These are phyloP conservation scores for Channa maculata DNA, from an alignment of 2,113 vertebrate genomes.

Conservation along the genomic window DNA sequence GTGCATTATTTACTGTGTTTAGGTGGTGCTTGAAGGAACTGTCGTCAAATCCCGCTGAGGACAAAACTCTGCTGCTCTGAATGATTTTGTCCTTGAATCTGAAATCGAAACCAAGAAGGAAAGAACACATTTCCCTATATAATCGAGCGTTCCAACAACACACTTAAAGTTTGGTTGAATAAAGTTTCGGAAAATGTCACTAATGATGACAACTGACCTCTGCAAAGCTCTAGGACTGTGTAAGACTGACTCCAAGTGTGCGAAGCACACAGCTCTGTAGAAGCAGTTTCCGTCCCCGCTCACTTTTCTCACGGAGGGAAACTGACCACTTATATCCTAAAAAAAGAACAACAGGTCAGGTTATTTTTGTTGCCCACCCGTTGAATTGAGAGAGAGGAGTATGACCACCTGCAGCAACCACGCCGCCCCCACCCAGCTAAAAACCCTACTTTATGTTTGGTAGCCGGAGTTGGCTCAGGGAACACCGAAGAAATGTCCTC, in stretches of 20 bases:
- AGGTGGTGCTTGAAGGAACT: slow-evolving; percentile 80
- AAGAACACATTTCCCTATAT: not conserved
- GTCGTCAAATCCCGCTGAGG: slow-evolving; percentile 79
- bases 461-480: slow-evolving; percentile 72
- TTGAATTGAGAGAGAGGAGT: not conserved
- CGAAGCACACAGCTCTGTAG: slow-evolving; percentile 87
- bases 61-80: slow-evolving; percentile 71
- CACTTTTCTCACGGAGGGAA: slow-evolving; percentile 84
- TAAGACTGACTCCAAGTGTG: slow-evolving; percentile 84
- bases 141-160: not conserved
- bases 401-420: not conserved
- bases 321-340: slow-evolving; percentile 84
- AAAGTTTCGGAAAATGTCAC: not conserved
- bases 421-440: not conserved
- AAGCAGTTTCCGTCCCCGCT: slow-evolving; percentile 90
- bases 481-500: slow-evolving; percentile 84
- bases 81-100: slow-evolving; percentile 84
- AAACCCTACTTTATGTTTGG: slow-evolving; percentile 78
- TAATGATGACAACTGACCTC: slow-evolving; percentile 74
- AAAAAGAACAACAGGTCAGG: slow-evolving; percentile 20
- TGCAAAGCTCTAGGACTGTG: slow-evolving; percentile 78
- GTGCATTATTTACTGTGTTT: slow-evolving; percentile 68
- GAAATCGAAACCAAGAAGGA: slow-evolving; percentile 20
- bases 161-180: not conserved
- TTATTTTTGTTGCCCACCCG: slow-evolving; percentile 6